Base-by-base conservation (phyloP, 2,797 vertebrate genomes). In the Aselliscus stoliczkanus region DNA sequence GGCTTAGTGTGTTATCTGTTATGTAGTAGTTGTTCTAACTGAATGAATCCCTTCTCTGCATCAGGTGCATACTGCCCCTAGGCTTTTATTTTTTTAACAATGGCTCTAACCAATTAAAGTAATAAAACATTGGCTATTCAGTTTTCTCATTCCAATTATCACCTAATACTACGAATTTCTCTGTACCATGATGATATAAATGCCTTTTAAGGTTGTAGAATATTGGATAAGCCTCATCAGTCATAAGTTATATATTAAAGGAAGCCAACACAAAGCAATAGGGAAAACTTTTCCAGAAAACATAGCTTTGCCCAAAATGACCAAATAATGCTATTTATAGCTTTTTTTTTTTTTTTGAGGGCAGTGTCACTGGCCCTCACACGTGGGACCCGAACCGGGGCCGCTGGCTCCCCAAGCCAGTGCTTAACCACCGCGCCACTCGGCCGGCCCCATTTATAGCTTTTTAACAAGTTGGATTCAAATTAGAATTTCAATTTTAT, bases 401-500 rank as follows among this genome's bases (percentile, higher is more conserved):
- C n/a, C n/a, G n/a, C n/a, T n/a, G n/a, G n/a, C n/a, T n/a, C n/a
- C n/a, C n/a, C n/a, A n/a, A n/a, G n/a, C n/a, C n/a, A n/a, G n/a
- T n/a, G n/a, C n/a, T n/a, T n/a, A n/a, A n/a, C n/a, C n/a, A n/a
- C n/a, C n/a, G n/a, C n/a, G n/a, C n/a, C n/a, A n/a, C n/a, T n/a
- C n/a, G n/a, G n/a, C n/a, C n/a, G n/a, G n/a, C n/a, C n/a, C n/a
- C 39, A 90, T 1, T 92, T 92, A 88, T 0, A 80, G 27, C 31
- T 83, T 92, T 93, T 93, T 89, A 93, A 76, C 14, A 82, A 93
- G 25, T 91, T 83, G 29, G 27, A 79, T 67, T 94, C 21, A 85
- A 88, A 81, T 96, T 81, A 91, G 77, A 93, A 82, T 95, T 96
- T 94, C 34, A 88, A 2, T 75, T 96, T 95, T 84, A 60, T 65